Evolutionary conservation across 1,140 invertebrate species (phyloP), one percentile per base, ranked within the genome.

Genomic region (Ditylenchus dipsaci): DNA sequence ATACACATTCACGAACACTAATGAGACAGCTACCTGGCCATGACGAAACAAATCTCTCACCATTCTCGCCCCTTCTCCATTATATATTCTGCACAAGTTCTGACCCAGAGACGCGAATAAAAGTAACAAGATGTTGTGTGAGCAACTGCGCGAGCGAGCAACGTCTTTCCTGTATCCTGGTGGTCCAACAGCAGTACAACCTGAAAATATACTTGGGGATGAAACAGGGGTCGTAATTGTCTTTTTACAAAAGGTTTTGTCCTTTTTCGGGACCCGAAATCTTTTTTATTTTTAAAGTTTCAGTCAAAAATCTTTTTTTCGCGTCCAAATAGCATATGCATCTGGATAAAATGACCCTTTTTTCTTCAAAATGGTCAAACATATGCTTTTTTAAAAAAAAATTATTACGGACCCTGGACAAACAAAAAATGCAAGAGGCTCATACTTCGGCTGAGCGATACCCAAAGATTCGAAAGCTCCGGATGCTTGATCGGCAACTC

Each of bases 41-140:
- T 99, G 0, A 99, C 95, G 78, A n/a, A 99, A 99, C 11, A 99
- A 87, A 86, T 99, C 96, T 78, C 96, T 86, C 9, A 99, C 96
- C 96, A 99, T 99, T 79, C 96, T 88, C 13, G 95, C n/a, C 97
- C 96, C 96, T 87, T 99, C 96, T 59, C 96, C 96, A 85, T 99
- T 98, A 84, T 98, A 99, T 84, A n/a, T 99, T 99, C 84, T 99
- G 96, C 0, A 99, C 96, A 67, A 99, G 86, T 84, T 99, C 96
- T 5, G 95, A 98, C 43, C 96, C 96, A 65, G 94, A 97, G 0
- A 99, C 95, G 72, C 95, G 87, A 79, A 99, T 99, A 82, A 99
- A 99, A 0, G 95, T 98, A n/a, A 85, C 95, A 98, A 84, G 98
- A 95, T 9, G 96, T 99, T 82, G 98, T 95, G 86, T 99, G 95